Evolutionary conservation across 2,113 vertebrate species (phyloP), one percentile per base, ranked within the genome.

Genomic region (Amia ocellicauda): DNA sequence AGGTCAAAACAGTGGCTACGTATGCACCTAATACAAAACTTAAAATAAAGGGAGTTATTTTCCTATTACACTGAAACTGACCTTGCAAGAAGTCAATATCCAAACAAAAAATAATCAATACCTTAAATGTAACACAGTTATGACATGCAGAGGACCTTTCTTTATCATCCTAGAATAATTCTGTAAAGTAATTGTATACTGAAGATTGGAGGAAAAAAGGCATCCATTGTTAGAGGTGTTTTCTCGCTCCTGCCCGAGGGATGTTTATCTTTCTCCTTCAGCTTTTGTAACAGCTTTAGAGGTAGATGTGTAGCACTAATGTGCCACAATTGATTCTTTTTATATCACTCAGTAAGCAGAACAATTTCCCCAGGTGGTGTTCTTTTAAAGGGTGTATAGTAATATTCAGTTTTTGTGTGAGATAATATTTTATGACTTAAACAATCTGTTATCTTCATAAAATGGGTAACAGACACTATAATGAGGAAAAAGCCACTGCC

Each of bases 101-200:
- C 52, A 69, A 68, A 76, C 74, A 72, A 73, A 74, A n/a, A 73
- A 70, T 76, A 75, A 80, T 80, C 78, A 60, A 78, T 80, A 76
- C 67, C 49, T 69, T 59, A 74, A 74, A 75, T 67, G 72, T 64
- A 71, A 72, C 62, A 72, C 60, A 72, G 75, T 72, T 78, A 72
- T 62, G 71, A 73, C 68, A 77, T 22, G 68, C 29, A 69, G 58
- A 61, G 62, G 52, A 49, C 22, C 19, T 40, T 40, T 27, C 42
- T 31, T 45, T 43, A 23, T 62, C 20, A 67, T 67, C 64, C 65
- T 72, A 52, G 64, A 49, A 64, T 31, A 65, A 19, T 20, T 2
- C 16, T 58, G 27, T 49, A 11, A 58, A 22, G 63, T 50, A 65
- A 65, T 36, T 40, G 28, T 40, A 28, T 16, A 11, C 27, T 40